Evolutionary conservation across 2,113 vertebrate genomes (phyloP), one percentile per base, ranked within the genome.

Genomic region (Nettapus auritus): DNA sequence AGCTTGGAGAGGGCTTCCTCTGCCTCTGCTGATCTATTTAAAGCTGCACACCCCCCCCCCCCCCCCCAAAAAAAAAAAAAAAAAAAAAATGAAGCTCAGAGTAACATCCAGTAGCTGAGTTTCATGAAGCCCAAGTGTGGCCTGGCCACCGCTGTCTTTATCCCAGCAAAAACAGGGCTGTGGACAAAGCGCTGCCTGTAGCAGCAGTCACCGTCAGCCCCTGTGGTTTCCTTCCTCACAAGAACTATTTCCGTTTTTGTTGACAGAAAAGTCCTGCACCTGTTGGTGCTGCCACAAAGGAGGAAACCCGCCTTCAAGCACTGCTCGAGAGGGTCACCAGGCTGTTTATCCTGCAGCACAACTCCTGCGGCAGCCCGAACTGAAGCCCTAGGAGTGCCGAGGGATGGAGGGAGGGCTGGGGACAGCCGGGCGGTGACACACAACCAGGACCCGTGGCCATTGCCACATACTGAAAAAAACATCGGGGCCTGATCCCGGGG

Each of bases 221-320:
- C 57, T 6, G 6, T 69, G 56, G 91, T 96, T 98, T 98, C 97
- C 97, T 98, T 97, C 94, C 96, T 96, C 86, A 73, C 38, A 64
- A 62, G 22, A 68, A 12, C 87, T 94, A 67, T 97, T 97, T 97
- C 97, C 82, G 74, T 90, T 67, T 74, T 33, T 71, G 94, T 89
- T 93, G 79, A 83, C 87, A 74, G 78, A 86, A 91, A 66, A 86
- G 62, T 25, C 36, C 80, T 63, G 89, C 96, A 97, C 97, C 96
- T 97, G 97, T 84, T 85, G 62, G 56, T 55, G 26, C n/a, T 76
- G 48, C 71, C 13, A 2, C 55, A 44, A 55, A 29, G 82, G 63
- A 75, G 86, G 82, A 96, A 96, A 63, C 77, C 50, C 46, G 93
- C 85, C 25, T 66, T 26, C 62, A 22, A 50, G 53, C 25, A 4